These are phyloP conservation scores for Ageneiosus marmoratus DNA, from an alignment of 2,113 vertebrate species.

Conservation along the genomic window DNA sequence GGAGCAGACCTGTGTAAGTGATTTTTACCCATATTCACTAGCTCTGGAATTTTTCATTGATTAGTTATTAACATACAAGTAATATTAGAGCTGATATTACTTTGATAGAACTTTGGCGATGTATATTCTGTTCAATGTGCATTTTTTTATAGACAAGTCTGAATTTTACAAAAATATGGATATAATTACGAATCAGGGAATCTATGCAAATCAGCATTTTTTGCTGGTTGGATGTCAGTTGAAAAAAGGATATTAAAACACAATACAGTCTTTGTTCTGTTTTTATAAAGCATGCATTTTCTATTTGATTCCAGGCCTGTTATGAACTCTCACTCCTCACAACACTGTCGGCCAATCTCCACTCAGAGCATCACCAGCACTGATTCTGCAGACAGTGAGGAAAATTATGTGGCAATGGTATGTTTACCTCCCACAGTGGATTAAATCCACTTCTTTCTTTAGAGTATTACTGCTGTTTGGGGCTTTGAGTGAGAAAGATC, in stretches of 20 bases:
- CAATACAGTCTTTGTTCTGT: neutral
- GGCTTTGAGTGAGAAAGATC: neutral
- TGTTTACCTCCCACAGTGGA: neutral
- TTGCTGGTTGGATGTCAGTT: neutral
- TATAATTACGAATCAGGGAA: neutral
- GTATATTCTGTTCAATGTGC: neutral
- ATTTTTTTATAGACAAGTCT: neutral
- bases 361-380: conserved; percentile 99
- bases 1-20: conserved; percentile 90
- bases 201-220: neutral
- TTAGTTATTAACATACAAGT: neutral
- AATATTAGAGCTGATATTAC: neutral
- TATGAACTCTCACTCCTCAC: conserved; percentile 83
- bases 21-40: neutral
- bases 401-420: conserved; percentile 98
- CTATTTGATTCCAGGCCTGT: conserved; percentile 74
- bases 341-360: conserved; percentile 92
- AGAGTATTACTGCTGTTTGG: neutral
- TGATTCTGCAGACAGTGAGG: conserved; percentile 95
- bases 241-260: neutral
- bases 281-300: neutral
- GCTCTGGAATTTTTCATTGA: neutral
- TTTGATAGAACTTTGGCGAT: neutral
- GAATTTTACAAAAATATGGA: neutral
- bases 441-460: neutral